These are phyloP conservation scores for Ochlodes sylvanus DNA, from an alignment of 2,888 invertebrate species.

Conservation along the genomic window DNA sequence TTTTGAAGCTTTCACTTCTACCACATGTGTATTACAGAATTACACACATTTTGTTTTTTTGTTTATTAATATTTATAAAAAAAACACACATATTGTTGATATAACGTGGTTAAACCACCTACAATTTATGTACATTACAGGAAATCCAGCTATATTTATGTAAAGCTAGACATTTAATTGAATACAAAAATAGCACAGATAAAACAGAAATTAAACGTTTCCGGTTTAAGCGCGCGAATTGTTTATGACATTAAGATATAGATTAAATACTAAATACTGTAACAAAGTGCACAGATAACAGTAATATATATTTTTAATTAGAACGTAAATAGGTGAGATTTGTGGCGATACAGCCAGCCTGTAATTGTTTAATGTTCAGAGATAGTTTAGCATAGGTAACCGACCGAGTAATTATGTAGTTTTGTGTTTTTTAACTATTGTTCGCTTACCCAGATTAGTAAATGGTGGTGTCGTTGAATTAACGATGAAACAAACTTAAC, in stretches of 20 bases:
- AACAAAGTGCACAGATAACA: constrained; percentile 7
- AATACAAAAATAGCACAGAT: too few species aligned
- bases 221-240: too few species aligned
- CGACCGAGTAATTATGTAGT: constrained; percentile 27
- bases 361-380: constrained; percentile 21
- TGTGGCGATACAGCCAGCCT: background rate
- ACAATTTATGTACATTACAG: too few species aligned
- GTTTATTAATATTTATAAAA: too few species aligned
- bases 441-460: background rate
- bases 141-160: too few species aligned
- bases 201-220: too few species aligned
- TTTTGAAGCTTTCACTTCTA: too few species aligned
- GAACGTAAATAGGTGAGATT: constrained; percentile 14
- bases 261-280: background rate
- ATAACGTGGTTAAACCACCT: too few species aligned
- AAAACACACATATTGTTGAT: too few species aligned
- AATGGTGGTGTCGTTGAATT: background rate
- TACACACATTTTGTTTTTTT: too few species aligned
- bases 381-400: constrained; percentile 33
- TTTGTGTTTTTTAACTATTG: constrained; percentile 6
- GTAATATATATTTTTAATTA: constrained; percentile 8
- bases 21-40: too few species aligned
- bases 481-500: background rate
- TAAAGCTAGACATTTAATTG: too few species aligned
- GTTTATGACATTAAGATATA: background rate